Evolutionary conservation across 2,797 vertebrate genomes (phyloP).

Genomic region (Rhinatrema bivittatum): DNA sequence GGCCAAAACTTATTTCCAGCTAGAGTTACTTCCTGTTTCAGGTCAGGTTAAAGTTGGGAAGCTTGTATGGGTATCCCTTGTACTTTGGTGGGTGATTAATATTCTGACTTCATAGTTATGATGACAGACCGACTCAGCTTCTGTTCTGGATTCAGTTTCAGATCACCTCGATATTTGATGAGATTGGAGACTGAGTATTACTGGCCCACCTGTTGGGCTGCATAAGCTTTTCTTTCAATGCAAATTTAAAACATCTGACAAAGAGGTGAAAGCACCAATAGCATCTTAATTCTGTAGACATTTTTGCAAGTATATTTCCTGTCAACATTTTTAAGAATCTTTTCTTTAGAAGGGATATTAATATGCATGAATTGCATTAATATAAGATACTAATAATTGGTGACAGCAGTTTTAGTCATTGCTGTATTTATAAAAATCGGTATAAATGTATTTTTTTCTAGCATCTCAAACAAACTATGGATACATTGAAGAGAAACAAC

Average conservation of each 20-base stretch:
- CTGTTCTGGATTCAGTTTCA: conserved; percentile 31
- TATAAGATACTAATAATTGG: conserved; percentile 11
- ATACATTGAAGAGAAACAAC: conserved; percentile 77
- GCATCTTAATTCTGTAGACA: conserved; percentile 6
- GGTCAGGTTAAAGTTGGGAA: conserved; percentile 36
- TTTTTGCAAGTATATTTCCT: conserved; percentile 9
- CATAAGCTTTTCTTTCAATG: conserved; percentile 32
- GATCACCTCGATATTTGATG: conserved; percentile 35
- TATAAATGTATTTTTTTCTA: conserved; percentile 32
- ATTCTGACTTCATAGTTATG: conserved; percentile 24
- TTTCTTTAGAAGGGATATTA: too few species aligned
- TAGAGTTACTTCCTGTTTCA: conserved; percentile 59
- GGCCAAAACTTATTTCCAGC: conserved; percentile 66
- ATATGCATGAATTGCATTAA: too few species aligned
- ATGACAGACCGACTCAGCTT: conserved; percentile 46
- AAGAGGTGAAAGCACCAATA: conserved; percentile 7
- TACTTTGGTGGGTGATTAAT: conserved; percentile 29
- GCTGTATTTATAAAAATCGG: conserved; percentile 1
- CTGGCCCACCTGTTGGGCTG: conserved; percentile 30
- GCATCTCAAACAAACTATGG: conserved; percentile 53
- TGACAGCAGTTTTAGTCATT: too few species aligned
- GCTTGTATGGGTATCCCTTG: conserved; percentile 37
- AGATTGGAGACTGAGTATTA: conserved; percentile 23
- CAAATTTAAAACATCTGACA: conserved; percentile 22
- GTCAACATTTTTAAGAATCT: too few species aligned